These are phyloP conservation scores for Octomys mimax DNA, from an alignment of 2,797 vertebrate genomes.

Conservation along the genomic window DNA sequence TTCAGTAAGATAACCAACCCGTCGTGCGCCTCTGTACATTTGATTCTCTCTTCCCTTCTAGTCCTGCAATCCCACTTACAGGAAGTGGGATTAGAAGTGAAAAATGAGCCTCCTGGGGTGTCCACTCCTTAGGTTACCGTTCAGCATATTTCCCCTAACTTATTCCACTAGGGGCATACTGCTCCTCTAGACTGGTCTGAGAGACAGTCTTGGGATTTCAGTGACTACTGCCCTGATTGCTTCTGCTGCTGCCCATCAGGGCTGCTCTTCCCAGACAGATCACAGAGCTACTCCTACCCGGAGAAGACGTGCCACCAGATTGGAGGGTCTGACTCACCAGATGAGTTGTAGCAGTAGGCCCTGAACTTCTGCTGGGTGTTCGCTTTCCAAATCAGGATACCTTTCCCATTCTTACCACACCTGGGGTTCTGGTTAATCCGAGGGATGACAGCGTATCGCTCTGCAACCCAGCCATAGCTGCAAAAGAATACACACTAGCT, in stretches of 20 bases:
- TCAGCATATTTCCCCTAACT: background rate
- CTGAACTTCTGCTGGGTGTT: fast-evolving
- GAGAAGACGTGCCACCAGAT: background rate
- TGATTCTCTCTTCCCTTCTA: slow-evolving; percentile 35
- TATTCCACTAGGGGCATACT: background rate
- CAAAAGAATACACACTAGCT: slow-evolving; percentile 72
- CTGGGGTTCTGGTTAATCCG: slow-evolving; percentile 86
- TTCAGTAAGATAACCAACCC: slow-evolving; percentile 30
- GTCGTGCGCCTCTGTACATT: background rate
- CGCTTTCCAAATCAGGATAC: slow-evolving; percentile 84
- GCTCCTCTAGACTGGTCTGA: background rate
- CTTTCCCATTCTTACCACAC: slow-evolving; percentile 88
- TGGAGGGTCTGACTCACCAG: slow-evolving; percentile 85
- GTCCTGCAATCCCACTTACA: slow-evolving; percentile 23
- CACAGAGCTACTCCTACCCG: background rate
- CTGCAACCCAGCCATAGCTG: slow-evolving; percentile 91
- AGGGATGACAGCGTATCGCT: slow-evolving; percentile 86
- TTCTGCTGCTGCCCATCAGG: background rate
- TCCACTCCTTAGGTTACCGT: background rate
- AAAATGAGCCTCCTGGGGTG: background rate
- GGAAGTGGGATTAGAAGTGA: background rate
- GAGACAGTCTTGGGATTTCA: background rate
- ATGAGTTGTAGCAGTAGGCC: slow-evolving; percentile 89
- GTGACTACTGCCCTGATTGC: background rate
- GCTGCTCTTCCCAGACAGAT: background rate